phyloP scores from a whole-genome alignment of 2,113 vertebrate genomes.

The Pycnonotus jocosus region DNA sequence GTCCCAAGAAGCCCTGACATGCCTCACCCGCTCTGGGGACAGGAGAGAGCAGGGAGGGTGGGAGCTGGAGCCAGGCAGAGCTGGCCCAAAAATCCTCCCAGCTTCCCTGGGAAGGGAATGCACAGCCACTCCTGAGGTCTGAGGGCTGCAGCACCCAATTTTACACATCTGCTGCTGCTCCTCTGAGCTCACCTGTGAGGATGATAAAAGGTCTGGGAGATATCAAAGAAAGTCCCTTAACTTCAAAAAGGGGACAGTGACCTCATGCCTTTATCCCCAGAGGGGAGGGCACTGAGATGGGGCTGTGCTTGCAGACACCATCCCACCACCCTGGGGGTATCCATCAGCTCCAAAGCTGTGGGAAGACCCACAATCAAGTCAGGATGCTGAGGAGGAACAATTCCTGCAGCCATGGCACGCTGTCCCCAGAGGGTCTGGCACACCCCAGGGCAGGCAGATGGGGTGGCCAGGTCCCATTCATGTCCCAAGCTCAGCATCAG shows the following conservation, averaged over 20 bases:
- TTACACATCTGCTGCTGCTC: not conserved
- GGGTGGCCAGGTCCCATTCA: not conserved
- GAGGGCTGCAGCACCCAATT: not conserved
- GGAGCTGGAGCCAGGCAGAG: not conserved
- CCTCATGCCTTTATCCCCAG: not conserved
- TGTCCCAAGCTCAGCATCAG: not conserved
- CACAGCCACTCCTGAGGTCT: not conserved
- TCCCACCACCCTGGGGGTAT: not conserved
- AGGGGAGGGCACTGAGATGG: not conserved
- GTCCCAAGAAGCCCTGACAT: not conserved
- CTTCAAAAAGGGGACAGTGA: not conserved
- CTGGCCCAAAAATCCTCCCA: not conserved
- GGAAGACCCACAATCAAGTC: accelerated
- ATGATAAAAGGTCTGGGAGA: not conserved
- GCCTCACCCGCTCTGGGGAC: accelerated
- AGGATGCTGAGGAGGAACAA: not conserved
- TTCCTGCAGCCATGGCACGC: accelerated
- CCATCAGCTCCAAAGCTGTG: not conserved
- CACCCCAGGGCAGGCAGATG: not conserved
- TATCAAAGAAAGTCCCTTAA: not conserved
- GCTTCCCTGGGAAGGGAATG: not conserved
- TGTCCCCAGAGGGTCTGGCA: not conserved
- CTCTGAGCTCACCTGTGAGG: not conserved
- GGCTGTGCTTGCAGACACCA: not conserved
- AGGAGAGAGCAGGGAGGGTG: not conserved